Evolutionary conservation across 2,888 invertebrate genomes (phyloP), one percentile per base, ranked within the genome.

Genomic region (Papilio demoleus): DNA sequence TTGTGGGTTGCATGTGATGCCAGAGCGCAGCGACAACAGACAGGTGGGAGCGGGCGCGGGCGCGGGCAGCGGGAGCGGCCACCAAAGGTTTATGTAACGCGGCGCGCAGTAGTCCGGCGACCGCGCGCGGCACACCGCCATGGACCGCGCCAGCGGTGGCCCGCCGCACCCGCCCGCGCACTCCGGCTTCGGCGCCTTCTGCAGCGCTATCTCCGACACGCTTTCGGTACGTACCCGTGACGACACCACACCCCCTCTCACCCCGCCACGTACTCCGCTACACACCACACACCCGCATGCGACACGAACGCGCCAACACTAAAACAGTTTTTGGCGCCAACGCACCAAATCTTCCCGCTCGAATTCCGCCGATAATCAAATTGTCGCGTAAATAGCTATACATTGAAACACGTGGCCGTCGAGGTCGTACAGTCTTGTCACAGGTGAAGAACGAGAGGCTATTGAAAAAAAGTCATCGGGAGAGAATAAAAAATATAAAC

Each of bases 401-500:
- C 88, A 89, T 88, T 73, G 74, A 87, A 88, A 92, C 82, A 93
- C 93, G 81, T 94, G 94, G 90, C 81, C 83, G 70, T 81, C 88
- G 83, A 88, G 88, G 88, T 82, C 86, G 83, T 76, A 71, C 73
- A 71, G 78, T 77, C 80, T 80, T 76, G 74, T 75, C 76, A 74
- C 72, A 77, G 75, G 77, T 73, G 73, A 72, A 71, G 68, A 70
- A 73, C 76, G 77, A 77, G 73, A 74, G 71, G 75, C 79, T 42
- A 17, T 34, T 79, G 77, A 77, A 79, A 76, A 82, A 53, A 86
- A 87, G 83, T 87, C 83, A 85, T 85, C 82, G 82, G 80, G 82
- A 80, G 83, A 85, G 86, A 86, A 88, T 88, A 90, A 80, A 81
- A 91, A 92, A 91, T 90, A 92, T 92, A 92, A 92, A 92, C 91